These are phyloP conservation scores for Crotalus viridis DNA, from an alignment of 2,113 vertebrate species.

Conservation along the genomic window DNA sequence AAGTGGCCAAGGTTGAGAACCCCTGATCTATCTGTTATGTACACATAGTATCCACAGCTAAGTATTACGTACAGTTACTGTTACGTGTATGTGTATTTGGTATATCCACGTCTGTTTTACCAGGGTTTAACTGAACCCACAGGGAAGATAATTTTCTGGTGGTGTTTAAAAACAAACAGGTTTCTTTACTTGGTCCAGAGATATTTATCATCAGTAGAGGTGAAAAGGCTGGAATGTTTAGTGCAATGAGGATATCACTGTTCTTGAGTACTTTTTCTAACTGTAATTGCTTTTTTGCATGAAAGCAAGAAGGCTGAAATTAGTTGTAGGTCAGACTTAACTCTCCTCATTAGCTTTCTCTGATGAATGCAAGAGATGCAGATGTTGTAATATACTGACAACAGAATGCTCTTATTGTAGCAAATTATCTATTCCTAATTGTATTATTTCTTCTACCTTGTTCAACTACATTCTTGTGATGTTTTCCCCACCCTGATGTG, in stretches of 20 bases:
- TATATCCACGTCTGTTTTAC: neutral
- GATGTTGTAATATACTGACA: constrained; percentile 23
- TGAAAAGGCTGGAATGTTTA: neutral
- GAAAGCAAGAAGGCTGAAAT: neutral
- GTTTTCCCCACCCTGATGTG: constrained; percentile 7
- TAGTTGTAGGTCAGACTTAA: constrained; percentile 25
- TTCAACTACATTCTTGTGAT: constrained; percentile 30
- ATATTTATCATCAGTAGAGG: neutral
- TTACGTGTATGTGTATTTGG: neutral
- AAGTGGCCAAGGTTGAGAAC: too few relatives aligned
- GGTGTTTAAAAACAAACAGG: neutral
- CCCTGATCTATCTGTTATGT: neutral
- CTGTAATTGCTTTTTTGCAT: neutral
- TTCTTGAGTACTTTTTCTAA: neutral
- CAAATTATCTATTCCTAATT: constrained; percentile 28
- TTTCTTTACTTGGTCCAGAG: neutral
- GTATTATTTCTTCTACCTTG: constrained; percentile 37
- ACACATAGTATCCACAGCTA: neutral
- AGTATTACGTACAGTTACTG: neutral
- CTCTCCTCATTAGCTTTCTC: constrained; percentile 1
- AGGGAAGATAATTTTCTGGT: neutral
- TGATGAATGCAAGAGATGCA: constrained; percentile 6
- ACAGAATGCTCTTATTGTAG: constrained; percentile 22
- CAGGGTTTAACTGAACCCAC: neutral
- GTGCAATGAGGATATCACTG: neutral